Conservation (phyloP, 2,888 invertebrate genomes). For the Phragmatobia fuliginosa region DNA sequence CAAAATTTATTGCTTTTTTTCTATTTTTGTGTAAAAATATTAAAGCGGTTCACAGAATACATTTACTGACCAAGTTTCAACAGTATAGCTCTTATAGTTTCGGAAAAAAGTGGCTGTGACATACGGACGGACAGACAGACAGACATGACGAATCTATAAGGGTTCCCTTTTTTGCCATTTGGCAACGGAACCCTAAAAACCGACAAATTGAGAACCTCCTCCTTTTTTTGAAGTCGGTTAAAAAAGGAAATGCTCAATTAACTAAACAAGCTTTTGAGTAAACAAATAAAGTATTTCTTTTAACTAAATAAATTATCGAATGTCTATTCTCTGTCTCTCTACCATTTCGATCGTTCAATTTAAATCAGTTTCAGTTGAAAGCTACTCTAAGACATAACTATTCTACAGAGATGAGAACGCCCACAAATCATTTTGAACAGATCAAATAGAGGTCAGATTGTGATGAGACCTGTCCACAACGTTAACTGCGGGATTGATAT, state of each 20-base stretch:
- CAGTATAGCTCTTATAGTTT: too few species aligned
- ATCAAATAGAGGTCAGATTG: constrained; percentile 32
- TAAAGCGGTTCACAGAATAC: too few species aligned
- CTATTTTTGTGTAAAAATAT: too few species aligned
- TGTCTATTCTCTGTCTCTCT: background rate
- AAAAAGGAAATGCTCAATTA: background rate
- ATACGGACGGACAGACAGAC: too few species aligned
- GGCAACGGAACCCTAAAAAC: too few species aligned
- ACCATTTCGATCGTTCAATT: constrained; percentile 3
- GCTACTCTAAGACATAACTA: background rate
- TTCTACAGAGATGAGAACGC: background rate
- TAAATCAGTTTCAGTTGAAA: background rate
- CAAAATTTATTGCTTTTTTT: too few species aligned
- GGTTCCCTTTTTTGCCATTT: too few species aligned
- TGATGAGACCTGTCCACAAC: constrained; percentile 22
- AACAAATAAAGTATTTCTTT: background rate
- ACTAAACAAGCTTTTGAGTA: background rate
- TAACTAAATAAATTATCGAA: background rate
- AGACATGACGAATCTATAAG: too few species aligned
- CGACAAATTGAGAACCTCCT: too few species aligned
- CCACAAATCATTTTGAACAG: constrained; percentile 33
- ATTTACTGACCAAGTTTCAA: too few species aligned
- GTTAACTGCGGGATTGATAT: constrained; percentile 31
- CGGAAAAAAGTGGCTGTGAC: too few species aligned
- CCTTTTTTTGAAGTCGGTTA: too few species aligned